Percentiles rank a stretch among this genome's conserved stretches.
Evolutionary conservation across 37 sponge, comb jelly and placozoan genomes (phyloP).

Genomic region (Oopsacas minuta): DNA sequence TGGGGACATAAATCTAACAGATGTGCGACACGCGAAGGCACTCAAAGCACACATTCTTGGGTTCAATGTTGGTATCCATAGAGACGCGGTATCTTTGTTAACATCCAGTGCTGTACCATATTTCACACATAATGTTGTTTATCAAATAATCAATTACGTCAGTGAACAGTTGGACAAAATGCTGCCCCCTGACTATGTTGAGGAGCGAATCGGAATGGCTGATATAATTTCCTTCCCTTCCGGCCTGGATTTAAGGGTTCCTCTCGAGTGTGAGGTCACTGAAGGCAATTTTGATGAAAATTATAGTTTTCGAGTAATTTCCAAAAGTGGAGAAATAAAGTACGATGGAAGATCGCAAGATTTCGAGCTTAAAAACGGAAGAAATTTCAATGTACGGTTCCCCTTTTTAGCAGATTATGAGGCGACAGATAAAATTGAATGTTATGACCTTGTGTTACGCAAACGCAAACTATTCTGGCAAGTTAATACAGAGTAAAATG

Average conservation of each 20-base stretch:
- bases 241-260: neutral
- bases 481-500: neutral
- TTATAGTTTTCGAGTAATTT: neutral
- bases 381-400: neutral
- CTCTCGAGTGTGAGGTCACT: neutral
- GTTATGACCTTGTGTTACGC: neutral
- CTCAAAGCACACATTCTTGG: neutral
- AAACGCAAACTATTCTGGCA: neutral
- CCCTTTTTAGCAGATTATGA: neutral
- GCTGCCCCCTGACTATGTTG: neutral
- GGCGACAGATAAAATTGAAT: neutral
- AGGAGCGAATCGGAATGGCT: neutral
- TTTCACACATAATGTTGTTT: slow-evolving; percentile 11
- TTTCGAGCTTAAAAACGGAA: neutral
- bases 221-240: neutral
- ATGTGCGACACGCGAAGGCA: neutral
- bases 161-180: neutral
- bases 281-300: neutral
- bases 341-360: neutral
- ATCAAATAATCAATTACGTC: neutral
- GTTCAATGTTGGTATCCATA: neutral
- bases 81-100: neutral
- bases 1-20: neutral
- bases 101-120: neutral
- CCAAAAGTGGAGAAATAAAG: neutral